A percentile compares a stretch with the other conserved stretches of the same genome.
phyloP scores from a whole-genome alignment of 2,113 vertebrate genomes.

The Hassar affinis region DNA sequence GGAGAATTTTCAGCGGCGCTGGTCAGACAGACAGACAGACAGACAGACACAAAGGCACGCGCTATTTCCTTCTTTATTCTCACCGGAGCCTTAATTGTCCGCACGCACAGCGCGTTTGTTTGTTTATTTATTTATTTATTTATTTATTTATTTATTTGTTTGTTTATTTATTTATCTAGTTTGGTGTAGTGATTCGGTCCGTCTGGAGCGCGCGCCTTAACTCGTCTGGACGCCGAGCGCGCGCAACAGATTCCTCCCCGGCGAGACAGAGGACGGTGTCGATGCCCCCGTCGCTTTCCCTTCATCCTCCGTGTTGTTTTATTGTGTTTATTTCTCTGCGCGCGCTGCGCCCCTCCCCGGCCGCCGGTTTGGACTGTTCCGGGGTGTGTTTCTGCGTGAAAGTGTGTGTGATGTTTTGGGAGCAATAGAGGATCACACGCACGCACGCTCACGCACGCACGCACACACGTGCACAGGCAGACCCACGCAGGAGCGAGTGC shows the following conservation, averaged over 20 bases:
- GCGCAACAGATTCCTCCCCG: slow-evolving; percentile 10
- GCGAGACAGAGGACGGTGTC: slow-evolving; percentile 16
- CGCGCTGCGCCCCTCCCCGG: slow-evolving; percentile 4
- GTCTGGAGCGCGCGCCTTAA: neutral
- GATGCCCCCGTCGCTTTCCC: slow-evolving; percentile 4
- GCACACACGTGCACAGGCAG: slow-evolving; percentile 53
- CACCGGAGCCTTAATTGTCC: neutral
- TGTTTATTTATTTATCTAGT: slow-evolving; percentile 4
- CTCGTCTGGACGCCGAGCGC: slow-evolving; percentile 13
- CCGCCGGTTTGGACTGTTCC: slow-evolving; percentile 16
- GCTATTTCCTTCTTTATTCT: neutral
- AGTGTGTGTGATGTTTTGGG: slow-evolving; percentile 28
- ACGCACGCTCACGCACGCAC: slow-evolving; percentile 55
- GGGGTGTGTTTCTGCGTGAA: slow-evolving; percentile 24
- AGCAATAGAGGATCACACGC: slow-evolving; percentile 50
- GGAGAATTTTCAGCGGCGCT: slow-evolving; percentile 8
- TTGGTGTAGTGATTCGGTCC: neutral
- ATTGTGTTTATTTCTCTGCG: neutral
- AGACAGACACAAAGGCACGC: neutral
- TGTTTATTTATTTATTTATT: neutral
- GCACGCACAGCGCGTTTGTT: neutral
- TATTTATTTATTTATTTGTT: neutral
- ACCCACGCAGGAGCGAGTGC: slow-evolving; percentile 40
- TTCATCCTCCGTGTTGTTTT: neutral
- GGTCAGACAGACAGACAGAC: slow-evolving; percentile 1